Base-by-base conservation (phyloP, 2,113 vertebrate species). In the Nesogale talazaci region DNA sequence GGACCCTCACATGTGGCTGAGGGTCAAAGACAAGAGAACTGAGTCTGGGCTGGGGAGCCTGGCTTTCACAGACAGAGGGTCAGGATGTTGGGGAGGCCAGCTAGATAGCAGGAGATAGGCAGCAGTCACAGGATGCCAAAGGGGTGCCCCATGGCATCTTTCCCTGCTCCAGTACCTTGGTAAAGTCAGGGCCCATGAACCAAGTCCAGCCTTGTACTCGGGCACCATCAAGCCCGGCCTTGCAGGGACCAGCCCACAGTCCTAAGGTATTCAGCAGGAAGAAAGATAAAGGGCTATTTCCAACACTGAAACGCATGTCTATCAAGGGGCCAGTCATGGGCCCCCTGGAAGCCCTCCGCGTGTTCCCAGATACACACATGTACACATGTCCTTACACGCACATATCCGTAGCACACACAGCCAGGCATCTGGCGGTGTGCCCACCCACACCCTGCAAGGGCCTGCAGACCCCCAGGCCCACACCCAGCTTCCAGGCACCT, bases 281-380 rank as follows among this genome's bases (percentile, higher is more conserved):
- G n/a, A n/a, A n/a, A n/a, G n/a, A n/a, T n/a, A n/a, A 2, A 1
- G 46, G 42, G 22, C 67, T 16, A 25, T 19, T 23, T 36, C 34
- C 77, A 3, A 34, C 19, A 11, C 20, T 17, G 70, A 20, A 52
- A 83, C 36, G 12, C 12, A 23, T n/a, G 0, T n/a, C 27, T 17
- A 38, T 67, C 72, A 22, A 42, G 34, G 69, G 14, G 11, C 29
- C 12, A 1, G 8, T 25, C 34, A 3, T 1, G 0, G 1, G 6
- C 9, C 31, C 7, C 4, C 34, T 9, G 0, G n/a, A 46, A 22
- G 2, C 5, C n/a, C 38, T 1, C 3, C 20, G 63, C 1, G 22
- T 23, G 22, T 25, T 87, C 16, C 15, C 15, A 27, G 4, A 16
- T 36, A 0, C 12, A 4, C 25, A 14, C 6, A 4, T 3, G 7